A percentile compares a stretch with the other conserved stretches of the same genome.
phyloP scores from a whole-genome alignment of 1,140 invertebrate genomes.

The Drosophila nebulosa region DNA sequence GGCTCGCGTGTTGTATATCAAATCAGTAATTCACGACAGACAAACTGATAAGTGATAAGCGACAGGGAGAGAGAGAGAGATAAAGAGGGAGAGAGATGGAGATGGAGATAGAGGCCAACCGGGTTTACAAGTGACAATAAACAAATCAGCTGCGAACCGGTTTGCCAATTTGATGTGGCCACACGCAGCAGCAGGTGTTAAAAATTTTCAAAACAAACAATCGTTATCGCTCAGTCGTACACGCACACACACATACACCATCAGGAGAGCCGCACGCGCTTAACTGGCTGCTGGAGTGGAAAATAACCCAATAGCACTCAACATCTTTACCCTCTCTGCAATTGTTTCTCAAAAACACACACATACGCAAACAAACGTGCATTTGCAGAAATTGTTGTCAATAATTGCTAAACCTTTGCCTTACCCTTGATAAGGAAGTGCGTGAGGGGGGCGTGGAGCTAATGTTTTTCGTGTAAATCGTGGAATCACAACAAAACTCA shows the following conservation, averaged over 20 bases:
- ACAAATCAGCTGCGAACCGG: background rate
- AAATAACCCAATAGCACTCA: slow-evolving; percentile 16
- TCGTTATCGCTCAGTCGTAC: background rate
- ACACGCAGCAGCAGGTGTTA: background rate
- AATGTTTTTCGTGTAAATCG: background rate
- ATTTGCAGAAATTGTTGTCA: background rate
- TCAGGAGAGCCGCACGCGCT: slow-evolving; percentile 25
- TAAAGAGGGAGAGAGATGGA: background rate
- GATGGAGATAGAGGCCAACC: background rate
- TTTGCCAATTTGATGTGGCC: background rate
- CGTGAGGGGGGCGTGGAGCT: background rate
- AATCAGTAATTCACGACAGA: background rate
- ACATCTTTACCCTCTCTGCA: background rate
- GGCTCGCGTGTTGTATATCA: slow-evolving; percentile 28
- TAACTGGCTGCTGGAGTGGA: slow-evolving; percentile 5
- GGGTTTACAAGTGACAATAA: background rate
- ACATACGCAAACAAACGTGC: background rate
- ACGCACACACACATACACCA: background rate
- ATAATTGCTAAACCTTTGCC: background rate
- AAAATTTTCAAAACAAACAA: background rate
- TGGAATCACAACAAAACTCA: slow-evolving; percentile 31
- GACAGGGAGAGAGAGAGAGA: background rate
- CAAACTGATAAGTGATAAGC: slow-evolving; percentile 31
- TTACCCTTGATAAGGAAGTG: background rate
- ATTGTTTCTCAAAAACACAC: background rate